Base-by-base conservation (phyloP, 2,888 invertebrate species). In the Carabus problematicus region DNA sequence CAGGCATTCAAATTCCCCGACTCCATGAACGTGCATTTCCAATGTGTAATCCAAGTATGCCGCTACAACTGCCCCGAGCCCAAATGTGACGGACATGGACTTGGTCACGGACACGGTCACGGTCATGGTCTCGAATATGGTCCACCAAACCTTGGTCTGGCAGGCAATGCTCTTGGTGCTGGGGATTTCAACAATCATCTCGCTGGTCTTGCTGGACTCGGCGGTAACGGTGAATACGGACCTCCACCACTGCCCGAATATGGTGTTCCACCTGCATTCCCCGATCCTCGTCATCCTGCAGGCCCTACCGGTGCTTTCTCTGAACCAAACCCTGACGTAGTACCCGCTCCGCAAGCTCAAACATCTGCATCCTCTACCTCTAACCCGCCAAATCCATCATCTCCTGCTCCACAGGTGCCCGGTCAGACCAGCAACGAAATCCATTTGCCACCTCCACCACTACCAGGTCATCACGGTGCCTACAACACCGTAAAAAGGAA, bases 1-100 rank as follows among this genome's bases (percentile, higher is more conserved):
- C 95, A 96, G 84, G 96, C 96, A 6, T 96, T 96, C 85, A 96
- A 96, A 82, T 96, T 96, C 89, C 96, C 96, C 1, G 96, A 96
- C 81, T 95, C 95, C 9, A 96, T 96, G 95, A 95, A 96, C 80
- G 96, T 96, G 2, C 95, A 95, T 86, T 96, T 96, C 91, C 96
- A 96, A 81, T 96, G 96, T 80, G 95, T 95, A 52, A 96, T 96
- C 75, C 96, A 96, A 85, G 95, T 96, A 3, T 96, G 96, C 78
- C 88, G 95, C 75, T 94, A 94, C 81, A 94, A 95, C 79, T 96
- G 95, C 75, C 95, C 95, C 1, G 95, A 95, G 78, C 95, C 95
- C 1, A 94, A 94, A 82, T 96, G 95, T 80, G 91, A 86, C 40
- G 85, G 85, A 7, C 83, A 83, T 73, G 86, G 85, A 11, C 84